Evolutionary conservation across 2,888 invertebrate genomes (phyloP).

Genomic region (Aphodius granarius): DNA sequence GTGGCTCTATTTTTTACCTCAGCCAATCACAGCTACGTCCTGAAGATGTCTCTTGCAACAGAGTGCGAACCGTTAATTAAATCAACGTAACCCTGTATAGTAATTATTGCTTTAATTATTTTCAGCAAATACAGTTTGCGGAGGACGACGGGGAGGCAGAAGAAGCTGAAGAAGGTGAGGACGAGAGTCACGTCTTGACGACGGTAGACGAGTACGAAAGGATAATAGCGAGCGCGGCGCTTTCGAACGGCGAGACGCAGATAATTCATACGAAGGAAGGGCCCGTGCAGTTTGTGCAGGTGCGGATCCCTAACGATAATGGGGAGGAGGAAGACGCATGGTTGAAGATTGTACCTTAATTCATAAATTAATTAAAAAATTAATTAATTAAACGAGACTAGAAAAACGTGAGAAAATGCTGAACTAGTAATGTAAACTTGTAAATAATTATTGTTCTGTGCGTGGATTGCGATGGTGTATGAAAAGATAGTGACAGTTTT

Average conservation of each 20-base stretch:
- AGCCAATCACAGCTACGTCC: too few species aligned
- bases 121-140: conserved; percentile 49
- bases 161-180: conserved; percentile 40
- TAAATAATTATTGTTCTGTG: not conserved
- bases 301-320: conserved; percentile 50
- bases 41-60: too few species aligned
- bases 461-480: not conserved
- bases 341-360: conserved; percentile 52
- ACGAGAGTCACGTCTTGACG: conserved; percentile 40
- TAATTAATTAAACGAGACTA: not conserved
- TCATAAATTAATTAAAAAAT: conserved; percentile 15
- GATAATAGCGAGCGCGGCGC: conserved; percentile 39
- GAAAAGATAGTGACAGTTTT: too few species aligned
- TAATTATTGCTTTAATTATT: not conserved
- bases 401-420: not conserved
- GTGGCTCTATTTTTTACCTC: too few species aligned
- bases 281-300: conserved; percentile 50
- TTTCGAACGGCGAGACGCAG: conserved; percentile 49
- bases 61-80: too few species aligned
- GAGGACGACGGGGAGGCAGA: conserved; percentile 33
- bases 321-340: conserved; percentile 54
- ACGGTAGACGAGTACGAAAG: conserved; percentile 41
- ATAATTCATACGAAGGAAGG: conserved; percentile 53
- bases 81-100: too few species aligned
- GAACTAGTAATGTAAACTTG: not conserved